phyloP scores from a whole-genome alignment of 2,797 vertebrate genomes.

The Cichlasoma orientale region DNA sequence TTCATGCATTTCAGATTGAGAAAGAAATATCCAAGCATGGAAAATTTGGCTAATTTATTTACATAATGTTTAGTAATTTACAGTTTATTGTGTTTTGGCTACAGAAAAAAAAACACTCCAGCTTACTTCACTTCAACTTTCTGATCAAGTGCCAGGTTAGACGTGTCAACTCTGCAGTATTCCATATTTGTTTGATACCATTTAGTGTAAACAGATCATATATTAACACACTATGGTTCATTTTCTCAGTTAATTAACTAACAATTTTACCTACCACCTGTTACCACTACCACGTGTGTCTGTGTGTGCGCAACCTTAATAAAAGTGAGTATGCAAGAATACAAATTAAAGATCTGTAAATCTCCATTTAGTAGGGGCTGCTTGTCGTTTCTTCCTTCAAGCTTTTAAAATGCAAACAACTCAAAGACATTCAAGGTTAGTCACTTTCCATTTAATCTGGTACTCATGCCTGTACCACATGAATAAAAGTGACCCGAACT shows the following conservation, averaged over 20 bases:
- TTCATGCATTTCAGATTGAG: background rate
- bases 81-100: background rate
- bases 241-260: background rate
- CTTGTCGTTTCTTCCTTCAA: background rate
- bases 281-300: no score
- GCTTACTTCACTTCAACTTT: background rate
- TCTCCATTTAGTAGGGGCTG: no score
- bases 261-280: background rate
- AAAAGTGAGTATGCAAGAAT: background rate
- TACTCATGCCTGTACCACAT: background rate
- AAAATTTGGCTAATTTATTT: background rate
- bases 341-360: background rate
- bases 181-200: background rate
- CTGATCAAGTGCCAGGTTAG: background rate
- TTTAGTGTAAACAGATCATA: background rate
- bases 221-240: no score
- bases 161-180: background rate
- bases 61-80: conserved; percentile 1
- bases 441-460: background rate
- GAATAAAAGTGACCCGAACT: background rate
- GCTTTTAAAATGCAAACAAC: background rate
- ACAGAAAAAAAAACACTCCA: background rate
- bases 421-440: background rate
- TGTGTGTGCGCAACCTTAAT: background rate
- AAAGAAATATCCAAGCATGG: background rate